These are phyloP conservation scores for Zaprionus africanus DNA, from an alignment of 1,140 invertebrate genomes.

Conservation along the genomic window DNA sequence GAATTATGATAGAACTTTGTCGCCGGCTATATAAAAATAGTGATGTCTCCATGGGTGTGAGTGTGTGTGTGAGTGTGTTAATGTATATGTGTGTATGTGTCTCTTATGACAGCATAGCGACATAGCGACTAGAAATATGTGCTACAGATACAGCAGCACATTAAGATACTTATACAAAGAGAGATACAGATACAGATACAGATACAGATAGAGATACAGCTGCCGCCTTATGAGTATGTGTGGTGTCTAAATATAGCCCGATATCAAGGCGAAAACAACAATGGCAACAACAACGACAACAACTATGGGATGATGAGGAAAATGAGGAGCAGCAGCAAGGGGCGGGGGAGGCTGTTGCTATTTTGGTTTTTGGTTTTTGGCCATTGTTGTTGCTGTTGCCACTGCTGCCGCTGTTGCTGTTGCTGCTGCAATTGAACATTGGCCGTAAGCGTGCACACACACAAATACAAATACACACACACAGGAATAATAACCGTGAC, in stretches of 20 bases:
- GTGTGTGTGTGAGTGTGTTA: constrained; percentile 25
- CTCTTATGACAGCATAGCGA: constrained; percentile 60
- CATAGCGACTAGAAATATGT: constrained; percentile 15
- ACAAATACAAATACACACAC: not conserved
- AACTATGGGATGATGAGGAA: constrained; percentile 1
- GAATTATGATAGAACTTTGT: constrained; percentile 65
- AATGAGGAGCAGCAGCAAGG: not conserved
- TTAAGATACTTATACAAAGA: constrained; percentile 30
- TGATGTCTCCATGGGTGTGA: constrained; percentile 30
- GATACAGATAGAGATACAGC: constrained; percentile 31
- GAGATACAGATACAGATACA: constrained; percentile 22
- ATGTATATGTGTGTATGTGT: constrained; percentile 21
- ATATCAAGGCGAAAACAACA: constrained; percentile 65
- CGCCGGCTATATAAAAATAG: constrained; percentile 69
- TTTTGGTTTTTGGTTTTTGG: constrained; percentile 26
- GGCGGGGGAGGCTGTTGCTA: constrained; percentile 31
- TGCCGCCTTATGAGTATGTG: constrained; percentile 27
- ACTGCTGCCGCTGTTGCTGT: constrained; percentile 10
- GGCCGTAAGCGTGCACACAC: not conserved
- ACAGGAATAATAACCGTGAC: not conserved
- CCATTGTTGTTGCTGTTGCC: constrained; percentile 21
- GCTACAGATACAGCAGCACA: constrained; percentile 15
- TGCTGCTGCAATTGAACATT: constrained; percentile 27
- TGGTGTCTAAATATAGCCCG: constrained; percentile 63
- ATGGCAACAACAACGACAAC: constrained; percentile 32